Evolutionary conservation across 2,113 vertebrate genomes (phyloP).

Genomic region (Pollachius pollachius): DNA sequence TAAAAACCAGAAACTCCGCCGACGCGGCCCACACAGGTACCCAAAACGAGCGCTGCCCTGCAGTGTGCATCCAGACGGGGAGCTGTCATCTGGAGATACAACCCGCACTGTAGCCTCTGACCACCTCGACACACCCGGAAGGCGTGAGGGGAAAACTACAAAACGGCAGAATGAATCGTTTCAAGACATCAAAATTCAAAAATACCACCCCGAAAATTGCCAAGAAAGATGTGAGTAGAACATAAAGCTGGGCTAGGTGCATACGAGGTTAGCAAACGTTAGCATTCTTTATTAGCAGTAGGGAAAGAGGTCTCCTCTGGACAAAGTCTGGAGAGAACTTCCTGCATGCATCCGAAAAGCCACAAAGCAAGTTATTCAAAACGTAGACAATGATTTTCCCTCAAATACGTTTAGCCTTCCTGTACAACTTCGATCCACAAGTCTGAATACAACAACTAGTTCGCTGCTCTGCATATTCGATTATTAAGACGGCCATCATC

Average conservation of each 20-base stretch:
- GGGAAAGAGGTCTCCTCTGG: constrained; percentile 37
- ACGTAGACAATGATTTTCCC: too few species aligned
- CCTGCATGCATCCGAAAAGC: constrained; percentile 53
- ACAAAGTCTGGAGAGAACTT: constrained; percentile 57
- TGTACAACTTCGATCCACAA: too few species aligned
- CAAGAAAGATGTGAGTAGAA: constrained; percentile 82
- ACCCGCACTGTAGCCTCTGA: constrained; percentile 19
- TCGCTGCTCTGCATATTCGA: too few species aligned
- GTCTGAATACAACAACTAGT: too few species aligned
- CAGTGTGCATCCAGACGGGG: constrained; percentile 17
- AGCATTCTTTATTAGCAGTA: constrained; percentile 36
- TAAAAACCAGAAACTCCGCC: too few species aligned
- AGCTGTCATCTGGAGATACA: constrained; percentile 51
- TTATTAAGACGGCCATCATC: too few species aligned
- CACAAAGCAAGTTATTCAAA: neutral
- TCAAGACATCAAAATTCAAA: constrained; percentile 90
- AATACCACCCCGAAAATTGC: constrained; percentile 83
- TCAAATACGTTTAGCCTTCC: too few species aligned
- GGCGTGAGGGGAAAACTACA: constrained; percentile 53
- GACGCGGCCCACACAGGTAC: neutral
- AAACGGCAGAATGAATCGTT: constrained; percentile 84
- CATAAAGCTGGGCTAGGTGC: neutral
- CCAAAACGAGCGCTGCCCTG: neutral
- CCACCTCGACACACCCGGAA: constrained; percentile 73
- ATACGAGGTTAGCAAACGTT: constrained; percentile 18